A percentile compares a stretch with the other conserved stretches of the same genome.
These are phyloP conservation scores for Lordiphosa mommai DNA, from an alignment of 1,140 invertebrate genomes.

Conservation along the genomic window DNA sequence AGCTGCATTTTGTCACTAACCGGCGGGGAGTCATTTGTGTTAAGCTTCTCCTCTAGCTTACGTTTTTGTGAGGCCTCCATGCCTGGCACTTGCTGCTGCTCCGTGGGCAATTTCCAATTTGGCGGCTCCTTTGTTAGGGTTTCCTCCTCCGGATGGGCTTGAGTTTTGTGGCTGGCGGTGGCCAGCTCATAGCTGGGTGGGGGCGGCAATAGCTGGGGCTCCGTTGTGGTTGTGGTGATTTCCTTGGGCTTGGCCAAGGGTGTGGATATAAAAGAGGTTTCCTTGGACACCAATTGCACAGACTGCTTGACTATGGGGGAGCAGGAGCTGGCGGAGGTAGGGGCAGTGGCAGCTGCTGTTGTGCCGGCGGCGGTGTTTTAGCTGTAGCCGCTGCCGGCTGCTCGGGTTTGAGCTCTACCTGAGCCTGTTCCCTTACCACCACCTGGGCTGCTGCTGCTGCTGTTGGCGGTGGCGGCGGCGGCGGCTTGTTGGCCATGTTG, in stretches of 20 bases:
- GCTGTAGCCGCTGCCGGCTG: conserved; percentile 54
- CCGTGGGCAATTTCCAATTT: conserved; percentile 2
- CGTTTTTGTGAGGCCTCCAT: conserved; percentile 43
- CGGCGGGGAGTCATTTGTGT: too few species aligned
- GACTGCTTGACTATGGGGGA: conserved; percentile 46
- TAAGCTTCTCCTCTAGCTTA: conserved; percentile 55
- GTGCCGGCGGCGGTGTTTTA: conserved; percentile 18
- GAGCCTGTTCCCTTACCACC: conserved; percentile 11
- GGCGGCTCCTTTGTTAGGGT: background rate
- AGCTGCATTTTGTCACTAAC: conserved; percentile 21
- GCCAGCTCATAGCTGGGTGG: conserved; percentile 56
- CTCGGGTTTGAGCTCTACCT: conserved; percentile 14
- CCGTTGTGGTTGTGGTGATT: conserved; percentile 11
- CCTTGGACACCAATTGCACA: conserved; percentile 80
- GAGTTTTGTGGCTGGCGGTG: conserved; percentile 1
- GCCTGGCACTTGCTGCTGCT: background rate
- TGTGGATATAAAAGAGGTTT: conserved; percentile 78
- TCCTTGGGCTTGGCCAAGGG: too few species aligned
- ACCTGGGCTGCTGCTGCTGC: too few species aligned
- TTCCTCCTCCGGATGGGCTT: conserved; percentile 29
- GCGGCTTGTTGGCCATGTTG: conserved; percentile 61
- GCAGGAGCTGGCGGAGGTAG: conserved; percentile 3
- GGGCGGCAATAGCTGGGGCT: conserved; percentile 33
- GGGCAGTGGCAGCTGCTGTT: conserved; percentile 2
- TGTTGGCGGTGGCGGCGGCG: conserved; percentile 54